A percentile compares a stretch with the other conserved stretches of the same genome.
phyloP scores from a whole-genome alignment of 2,888 invertebrate genomes.

The Drosophila siamana region DNA sequence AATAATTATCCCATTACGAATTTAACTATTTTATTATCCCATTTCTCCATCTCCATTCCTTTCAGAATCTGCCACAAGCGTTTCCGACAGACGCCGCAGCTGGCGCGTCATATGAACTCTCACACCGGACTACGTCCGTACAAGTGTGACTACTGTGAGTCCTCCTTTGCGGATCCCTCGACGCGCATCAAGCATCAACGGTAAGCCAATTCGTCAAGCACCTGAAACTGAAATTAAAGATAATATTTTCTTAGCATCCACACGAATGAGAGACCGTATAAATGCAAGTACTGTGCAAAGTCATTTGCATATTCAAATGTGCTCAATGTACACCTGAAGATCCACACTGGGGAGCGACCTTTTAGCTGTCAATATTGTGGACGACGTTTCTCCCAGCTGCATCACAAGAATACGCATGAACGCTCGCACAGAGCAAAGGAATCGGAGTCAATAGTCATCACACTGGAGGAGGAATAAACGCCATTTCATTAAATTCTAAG shows the following conservation, averaged over 20 bases:
- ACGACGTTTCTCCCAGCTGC: slow-evolving; percentile 76
- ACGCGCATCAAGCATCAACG: slow-evolving; percentile 84
- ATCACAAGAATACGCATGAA: slow-evolving; percentile 83
- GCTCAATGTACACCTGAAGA: slow-evolving; percentile 80
- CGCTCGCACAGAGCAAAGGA: slow-evolving; percentile 46
- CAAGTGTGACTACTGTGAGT: slow-evolving; percentile 81
- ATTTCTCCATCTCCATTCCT: background rate
- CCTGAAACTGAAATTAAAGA: background rate
- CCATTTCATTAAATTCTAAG: background rate
- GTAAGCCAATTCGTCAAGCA: slow-evolving; percentile 39
- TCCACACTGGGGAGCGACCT: slow-evolving; percentile 83
- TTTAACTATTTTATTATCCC: too few species aligned
- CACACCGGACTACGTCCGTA: slow-evolving; percentile 83
- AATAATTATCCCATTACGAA: too few species aligned
- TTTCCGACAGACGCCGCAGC: slow-evolving; percentile 82
- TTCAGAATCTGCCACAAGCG: slow-evolving; percentile 82
- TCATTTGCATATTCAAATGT: slow-evolving; percentile 83
- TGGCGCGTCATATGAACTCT: slow-evolving; percentile 81
- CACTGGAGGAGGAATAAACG: slow-evolving; percentile 43
- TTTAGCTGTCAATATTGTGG: slow-evolving; percentile 78
- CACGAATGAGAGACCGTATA: slow-evolving; percentile 83
- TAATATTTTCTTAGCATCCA: slow-evolving; percentile 69
- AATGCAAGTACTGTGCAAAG: slow-evolving; percentile 77
- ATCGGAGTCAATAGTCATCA: slow-evolving; percentile 11
- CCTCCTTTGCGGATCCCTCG: slow-evolving; percentile 84